Base-by-base conservation (phyloP, 2,888 invertebrate species). In the Fissipunctia ypsillon region DNA sequence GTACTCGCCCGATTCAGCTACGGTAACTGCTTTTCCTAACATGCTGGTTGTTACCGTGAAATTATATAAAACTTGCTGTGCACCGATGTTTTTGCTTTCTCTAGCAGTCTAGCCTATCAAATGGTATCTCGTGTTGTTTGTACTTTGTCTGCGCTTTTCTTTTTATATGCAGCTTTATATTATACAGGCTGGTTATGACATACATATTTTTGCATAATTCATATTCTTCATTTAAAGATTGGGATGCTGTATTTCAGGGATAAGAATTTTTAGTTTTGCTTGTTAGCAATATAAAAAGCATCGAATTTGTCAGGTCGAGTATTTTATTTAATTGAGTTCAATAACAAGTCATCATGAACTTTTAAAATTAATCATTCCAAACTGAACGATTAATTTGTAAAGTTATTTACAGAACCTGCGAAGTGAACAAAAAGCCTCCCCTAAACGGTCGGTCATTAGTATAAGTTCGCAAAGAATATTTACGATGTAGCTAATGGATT, bases 1-100 rank as follows among this genome's bases (percentile, higher is more conserved):
- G 91, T 90, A 90, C 90, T 73, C 87, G 89, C 90, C 85, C 83
- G 92, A 91, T 91, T 88, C 88, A 88, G 84, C 80, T 87, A 87
- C 85, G 88, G 89, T 92, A 91, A 92, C 91, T 90, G 91, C 88
- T 90, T 89, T 80, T 91, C 90, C 86, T 87, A 88, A 87, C 84
- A 83, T 84, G 85, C 76, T 84, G 84, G 74, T 80, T 68, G 81
- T 80, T 86, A 83, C 84, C 76, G 78, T 80, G 78, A 83, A 84
- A 78, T 81, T 77, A 74, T 76, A 82, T 76, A 78, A 81, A 78
- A 74, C 70, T 70, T 35, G 72, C 31, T 65, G 59, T 50, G 48
- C 31, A 54, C 61, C n/a, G 60, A 43, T 43, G 61, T 75, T 76
- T 78, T 73, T 83, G 61, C 70, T 70, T 66, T 65, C 56, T 54